These are phyloP conservation scores for Carcina quercana DNA, from an alignment of 2,888 invertebrate species.

Conservation along the genomic window DNA sequence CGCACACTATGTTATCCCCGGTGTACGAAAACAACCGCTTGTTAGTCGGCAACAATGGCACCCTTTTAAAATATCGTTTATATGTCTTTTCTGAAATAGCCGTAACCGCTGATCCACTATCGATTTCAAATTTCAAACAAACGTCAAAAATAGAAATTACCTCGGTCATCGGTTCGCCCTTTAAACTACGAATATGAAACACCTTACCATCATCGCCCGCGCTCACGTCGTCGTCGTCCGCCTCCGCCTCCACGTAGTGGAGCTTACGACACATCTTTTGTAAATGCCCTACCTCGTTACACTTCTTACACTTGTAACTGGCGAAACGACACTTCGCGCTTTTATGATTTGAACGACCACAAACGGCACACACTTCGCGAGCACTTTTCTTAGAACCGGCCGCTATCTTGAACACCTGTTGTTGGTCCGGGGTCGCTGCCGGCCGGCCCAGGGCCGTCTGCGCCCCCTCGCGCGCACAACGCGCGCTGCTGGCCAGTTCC, in stretches of 20 bases:
- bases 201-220: conserved; percentile 1
- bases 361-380: background rate
- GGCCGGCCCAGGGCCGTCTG: background rate
- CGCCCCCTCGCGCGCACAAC: conserved; percentile 8
- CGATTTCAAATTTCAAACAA: conserved; percentile 10
- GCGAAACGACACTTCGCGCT: background rate
- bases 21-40: conserved; percentile 14
- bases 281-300: background rate
- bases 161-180: conserved; percentile 11
- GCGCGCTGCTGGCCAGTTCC: conserved; percentile 10
- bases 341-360: background rate
- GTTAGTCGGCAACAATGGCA: conserved; percentile 12
- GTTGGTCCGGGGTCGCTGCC: background rate
- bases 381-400: background rate
- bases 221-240: conserved; percentile 3
- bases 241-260: conserved; percentile 1
- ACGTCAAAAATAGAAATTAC: background rate
- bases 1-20: conserved; percentile 11
- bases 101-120: conserved; percentile 18
- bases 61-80: conserved; percentile 9
- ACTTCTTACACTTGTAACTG: background rate
- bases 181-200: conserved; percentile 8
- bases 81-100: conserved; percentile 13
- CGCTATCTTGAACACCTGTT: conserved; percentile 1
- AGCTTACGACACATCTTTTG: conserved; percentile 4